Base-by-base conservation (phyloP, 2,888 invertebrate genomes). In the Pachliopta kotzebuea region DNA sequence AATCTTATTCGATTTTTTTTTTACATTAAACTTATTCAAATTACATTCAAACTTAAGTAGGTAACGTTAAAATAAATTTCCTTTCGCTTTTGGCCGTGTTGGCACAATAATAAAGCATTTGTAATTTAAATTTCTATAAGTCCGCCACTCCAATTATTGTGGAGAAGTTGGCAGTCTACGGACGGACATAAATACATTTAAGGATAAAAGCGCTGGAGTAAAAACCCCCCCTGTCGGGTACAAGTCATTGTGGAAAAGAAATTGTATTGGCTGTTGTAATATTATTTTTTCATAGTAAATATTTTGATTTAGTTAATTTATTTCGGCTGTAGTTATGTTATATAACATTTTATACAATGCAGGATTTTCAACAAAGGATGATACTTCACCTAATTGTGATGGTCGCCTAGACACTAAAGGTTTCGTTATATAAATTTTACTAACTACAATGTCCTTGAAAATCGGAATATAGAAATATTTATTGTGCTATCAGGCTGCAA, bases 61-160 rank as follows among this genome's bases (percentile, higher is more conserved):
- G 49, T 37, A 49, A 9, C n/a, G 20, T 49, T n/a, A 49, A 49
- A n/a, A 49, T n/a, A 8, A 49, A 20, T 49, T 49, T 20, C 3
- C 9, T 49, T 20, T 9, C 37, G 37, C 20, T 20, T 49, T 20
- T 9, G 18, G 7, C 9, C 8, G 20, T 49, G 62, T 63, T 56
- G 17, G 45, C 58, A 58, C 55, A 56, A 55, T 65, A 62, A 63
- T 65, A 54, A 53, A 42, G 56, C 23, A 67, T 68, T 62, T 64
- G 77, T 75, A 74, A 74, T 73, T 71, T 73, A 75, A 81, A 80
- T 76, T 74, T 71, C 74, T 72, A 71, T 77, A 74, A 73, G 76
- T 77, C 77, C 72, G 75, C 73, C 77, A 77, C 82, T 84, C 80
- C 82, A 87, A 86, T 86, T 85, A 84, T 82, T 80, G 77, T 81